These are phyloP conservation scores for Gila robusta DNA, from an alignment of 2,797 vertebrate species.

Conservation along the genomic window DNA sequence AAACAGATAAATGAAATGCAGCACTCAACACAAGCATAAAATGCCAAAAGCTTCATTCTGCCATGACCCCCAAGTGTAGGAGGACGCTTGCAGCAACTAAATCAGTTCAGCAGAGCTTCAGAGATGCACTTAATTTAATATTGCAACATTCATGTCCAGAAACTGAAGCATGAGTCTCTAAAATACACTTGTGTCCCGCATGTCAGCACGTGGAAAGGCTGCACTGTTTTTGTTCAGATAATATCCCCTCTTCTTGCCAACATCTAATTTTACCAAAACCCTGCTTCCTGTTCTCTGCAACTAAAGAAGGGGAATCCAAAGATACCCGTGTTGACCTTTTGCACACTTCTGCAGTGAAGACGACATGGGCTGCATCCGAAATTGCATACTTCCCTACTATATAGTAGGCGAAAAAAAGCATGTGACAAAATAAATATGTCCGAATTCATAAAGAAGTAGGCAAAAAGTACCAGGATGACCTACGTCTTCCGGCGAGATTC, in stretches of 20 bases:
- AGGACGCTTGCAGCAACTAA: background rate
- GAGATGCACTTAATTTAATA: slow-evolving; percentile 32
- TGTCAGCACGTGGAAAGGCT: slow-evolving; percentile 45
- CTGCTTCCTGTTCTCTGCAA: slow-evolving; percentile 25
- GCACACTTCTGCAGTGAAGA: slow-evolving; percentile 6
- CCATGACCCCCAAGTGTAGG: background rate
- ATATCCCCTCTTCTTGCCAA: slow-evolving; percentile 35
- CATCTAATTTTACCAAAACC: slow-evolving; percentile 47
- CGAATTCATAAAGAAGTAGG: no score
- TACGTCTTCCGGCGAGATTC: no score
- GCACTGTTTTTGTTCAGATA: slow-evolving; percentile 29
- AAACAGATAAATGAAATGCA: background rate
- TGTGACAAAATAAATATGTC: no score
- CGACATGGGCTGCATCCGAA: background rate
- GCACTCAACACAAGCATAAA: background rate
- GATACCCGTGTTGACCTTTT: slow-evolving; percentile 10
- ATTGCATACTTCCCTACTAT: background rate
- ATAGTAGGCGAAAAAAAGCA: background rate
- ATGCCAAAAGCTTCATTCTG: background rate
- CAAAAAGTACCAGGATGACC: no score
- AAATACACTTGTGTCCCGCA: slow-evolving; percentile 35
- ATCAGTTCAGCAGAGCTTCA: slow-evolving; percentile 9
- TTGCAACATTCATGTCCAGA: slow-evolving; percentile 43
- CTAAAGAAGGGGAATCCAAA: slow-evolving; percentile 28
- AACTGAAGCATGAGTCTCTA: background rate